Base-by-base conservation (phyloP, 2,113 vertebrate species). In the Toxotes chatareus region DNA sequence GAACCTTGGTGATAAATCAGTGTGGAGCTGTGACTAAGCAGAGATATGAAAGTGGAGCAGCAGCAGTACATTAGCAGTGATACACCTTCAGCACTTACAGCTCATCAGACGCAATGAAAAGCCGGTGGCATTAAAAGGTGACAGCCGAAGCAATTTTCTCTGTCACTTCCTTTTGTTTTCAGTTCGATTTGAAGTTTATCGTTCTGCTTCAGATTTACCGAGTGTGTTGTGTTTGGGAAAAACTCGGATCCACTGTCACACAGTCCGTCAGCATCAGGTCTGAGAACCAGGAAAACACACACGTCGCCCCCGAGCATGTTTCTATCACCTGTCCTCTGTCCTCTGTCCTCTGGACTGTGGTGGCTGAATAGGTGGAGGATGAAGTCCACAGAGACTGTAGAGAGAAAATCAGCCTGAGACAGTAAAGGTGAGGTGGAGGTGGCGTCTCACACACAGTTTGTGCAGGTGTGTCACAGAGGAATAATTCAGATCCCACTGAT, bases 221-320 rank as follows among this genome's bases (percentile, higher is more conserved):
- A 21, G 61, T 56, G 49, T 3, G 4, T 21, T n/a, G 47, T 6
- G 12, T 9, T 14, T 34, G 7, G 27, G 23, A 60, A 51, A 34
- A 13, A 7, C 36, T 42, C 19, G 16, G 4, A 2, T 13, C 3
- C 44, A 16, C 7, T 0, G 1, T 32, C 5, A 0, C 1, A 31
- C 23, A 7, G 38, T 17, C 56, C 21, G 10, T 62, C 36, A 44
- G 42, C 7, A 46, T 49, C 49, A 53, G 49, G 4, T 40, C 7
- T 1, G 4, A 5, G 1, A 5, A 36, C 36, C 36, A 36, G 6
- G 36, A 5, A 47, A 4, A 53, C 4, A 19, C 69, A 46, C 53
- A 11, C 14, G 14, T 12, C 27, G 27, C 27, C 27, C 27, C 27
- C 27, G 27, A 27, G 27, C 27, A 27, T 27, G 27, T 38, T 40